phyloP scores from a whole-genome alignment of 2,113 vertebrate species.

The Tringa solitaria region DNA sequence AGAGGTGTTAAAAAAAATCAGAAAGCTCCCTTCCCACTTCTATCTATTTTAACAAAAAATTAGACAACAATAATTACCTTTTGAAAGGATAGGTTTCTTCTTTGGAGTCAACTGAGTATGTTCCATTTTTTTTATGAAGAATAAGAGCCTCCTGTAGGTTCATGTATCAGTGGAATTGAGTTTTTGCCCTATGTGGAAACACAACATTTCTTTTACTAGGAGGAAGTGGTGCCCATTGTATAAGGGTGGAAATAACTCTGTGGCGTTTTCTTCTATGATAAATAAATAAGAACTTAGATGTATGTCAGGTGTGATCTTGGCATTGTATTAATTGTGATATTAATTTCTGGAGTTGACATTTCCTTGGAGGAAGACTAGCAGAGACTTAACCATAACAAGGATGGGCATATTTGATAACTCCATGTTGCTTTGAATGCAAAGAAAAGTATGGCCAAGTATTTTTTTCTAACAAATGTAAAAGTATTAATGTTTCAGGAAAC shows the following conservation, averaged over 20 bases:
- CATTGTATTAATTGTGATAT: not conserved
- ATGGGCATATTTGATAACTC: not conserved
- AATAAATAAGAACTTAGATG: not conserved
- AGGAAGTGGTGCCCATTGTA: not conserved
- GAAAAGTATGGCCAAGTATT: not conserved
- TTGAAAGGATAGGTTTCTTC: not conserved
- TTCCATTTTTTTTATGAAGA: not conserved
- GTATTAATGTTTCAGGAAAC: not conserved
- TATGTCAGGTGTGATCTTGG: not conserved
- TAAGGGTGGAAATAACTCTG: not conserved
- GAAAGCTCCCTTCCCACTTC: not conserved
- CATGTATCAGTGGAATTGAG: not conserved
- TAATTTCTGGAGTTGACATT: not conserved
- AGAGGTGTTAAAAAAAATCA: not conserved
- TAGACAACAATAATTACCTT: not conserved
- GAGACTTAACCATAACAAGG: not conserved
- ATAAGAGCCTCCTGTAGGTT: not conserved
- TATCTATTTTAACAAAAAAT: no score
- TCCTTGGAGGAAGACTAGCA: not conserved
- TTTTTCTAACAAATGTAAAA: not conserved
- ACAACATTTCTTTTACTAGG: not conserved
- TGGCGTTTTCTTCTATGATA: not conserved
- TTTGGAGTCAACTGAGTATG: not conserved
- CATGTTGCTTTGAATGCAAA: not conserved
- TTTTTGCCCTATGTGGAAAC: not conserved